Conservation (phyloP, 2,113 vertebrate species). For the Campylorhamphus procurvoides region DNA sequence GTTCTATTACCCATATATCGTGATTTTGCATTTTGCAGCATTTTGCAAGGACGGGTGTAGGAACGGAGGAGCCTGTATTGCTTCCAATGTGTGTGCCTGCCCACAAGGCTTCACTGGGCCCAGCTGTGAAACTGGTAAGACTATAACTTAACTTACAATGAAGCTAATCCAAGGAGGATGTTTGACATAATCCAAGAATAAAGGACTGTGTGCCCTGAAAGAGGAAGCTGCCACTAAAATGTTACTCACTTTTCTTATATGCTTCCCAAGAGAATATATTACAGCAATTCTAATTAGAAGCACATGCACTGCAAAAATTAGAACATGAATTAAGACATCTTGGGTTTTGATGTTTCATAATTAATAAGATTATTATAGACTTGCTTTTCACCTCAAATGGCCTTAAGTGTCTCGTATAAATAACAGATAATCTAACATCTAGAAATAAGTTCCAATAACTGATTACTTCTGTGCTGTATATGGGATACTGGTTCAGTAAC, state of each 20-base stretch:
- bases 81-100: conserved; percentile 92
- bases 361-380: conserved; percentile 28
- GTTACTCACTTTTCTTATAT: not conserved
- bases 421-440: conserved; percentile 1
- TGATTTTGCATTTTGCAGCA: conserved; percentile 78
- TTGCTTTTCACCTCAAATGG: conserved; percentile 3
- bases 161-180: conserved; percentile 10
- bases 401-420: not conserved
- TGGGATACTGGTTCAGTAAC: not conserved
- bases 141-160: not conserved
- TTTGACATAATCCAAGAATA: conserved; percentile 45
- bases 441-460: not conserved
- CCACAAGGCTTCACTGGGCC: conserved; percentile 94
- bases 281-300: conserved; percentile 26
- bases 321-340: not conserved
- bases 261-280: not conserved
- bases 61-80: conserved; percentile 92
- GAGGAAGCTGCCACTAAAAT: not conserved
- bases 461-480: not conserved
- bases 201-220: conserved; percentile 1
- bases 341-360: conserved; percentile 33
- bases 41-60: conserved; percentile 94
- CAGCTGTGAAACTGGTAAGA: conserved; percentile 94
- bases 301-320: conserved; percentile 20
- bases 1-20: not conserved